phyloP scores from a whole-genome alignment of 1,140 invertebrate species.

The Bombus soroeensis region DNA sequence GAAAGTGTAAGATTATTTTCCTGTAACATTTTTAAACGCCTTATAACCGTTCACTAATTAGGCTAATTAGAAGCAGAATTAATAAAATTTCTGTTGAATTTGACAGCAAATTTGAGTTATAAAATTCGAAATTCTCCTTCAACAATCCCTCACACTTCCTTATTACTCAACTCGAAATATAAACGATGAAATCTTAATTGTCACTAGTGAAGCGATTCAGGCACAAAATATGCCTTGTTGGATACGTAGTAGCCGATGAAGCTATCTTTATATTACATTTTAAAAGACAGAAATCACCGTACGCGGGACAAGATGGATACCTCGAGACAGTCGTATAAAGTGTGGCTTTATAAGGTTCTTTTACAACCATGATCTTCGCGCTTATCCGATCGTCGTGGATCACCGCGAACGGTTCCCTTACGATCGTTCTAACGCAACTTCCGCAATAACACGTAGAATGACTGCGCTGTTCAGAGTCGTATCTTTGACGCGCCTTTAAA shows the following conservation, averaged over 20 bases:
- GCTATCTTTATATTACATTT: slow-evolving; percentile 10
- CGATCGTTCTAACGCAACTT: slow-evolving; percentile 45
- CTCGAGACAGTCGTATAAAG: slow-evolving; percentile 36
- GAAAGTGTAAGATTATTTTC: no score
- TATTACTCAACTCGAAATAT: neutral
- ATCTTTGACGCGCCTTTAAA: neutral
- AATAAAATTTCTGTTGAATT: neutral
- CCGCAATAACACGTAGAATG: slow-evolving; percentile 52
- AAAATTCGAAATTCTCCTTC: neutral
- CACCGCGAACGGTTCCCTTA: slow-evolving; percentile 26
- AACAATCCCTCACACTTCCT: neutral
- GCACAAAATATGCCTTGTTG: neutral
- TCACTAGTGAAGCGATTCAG: neutral
- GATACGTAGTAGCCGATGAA: neutral
- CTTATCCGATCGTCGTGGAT: slow-evolving; percentile 64
- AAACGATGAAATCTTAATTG: slow-evolving; percentile 2
- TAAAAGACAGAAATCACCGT: slow-evolving; percentile 20
- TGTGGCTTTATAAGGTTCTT: slow-evolving; percentile 38
- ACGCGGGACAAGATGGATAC: slow-evolving; percentile 24
- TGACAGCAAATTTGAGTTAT: neutral
- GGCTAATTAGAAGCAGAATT: neutral
- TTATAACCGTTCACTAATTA: neutral
- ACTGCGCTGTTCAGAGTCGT: slow-evolving; percentile 3
- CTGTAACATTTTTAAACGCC: no score
- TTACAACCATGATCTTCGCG: slow-evolving; percentile 29